Evolutionary conservation across 30 jellyfish, hydroid and myxozoan genomes (phyloP).

Genomic region (Mastigias papua): DNA sequence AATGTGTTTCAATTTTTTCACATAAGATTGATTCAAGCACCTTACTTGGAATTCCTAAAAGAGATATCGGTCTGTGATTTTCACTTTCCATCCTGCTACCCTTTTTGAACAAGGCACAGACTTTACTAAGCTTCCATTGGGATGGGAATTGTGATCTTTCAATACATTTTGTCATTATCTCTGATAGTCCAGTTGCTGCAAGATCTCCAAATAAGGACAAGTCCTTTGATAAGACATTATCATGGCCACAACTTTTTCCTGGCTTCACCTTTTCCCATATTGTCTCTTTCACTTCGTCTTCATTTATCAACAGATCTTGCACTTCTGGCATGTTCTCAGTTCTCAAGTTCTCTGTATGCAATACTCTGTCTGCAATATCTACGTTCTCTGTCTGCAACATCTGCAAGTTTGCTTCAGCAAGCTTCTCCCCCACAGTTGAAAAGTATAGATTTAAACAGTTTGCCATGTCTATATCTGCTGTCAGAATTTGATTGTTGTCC

Average conservation of each 20-base stretch:
- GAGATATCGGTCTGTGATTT: slow-evolving; percentile 47
- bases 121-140: slow-evolving; percentile 44
- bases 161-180: slow-evolving; percentile 12
- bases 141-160: slow-evolving; percentile 31
- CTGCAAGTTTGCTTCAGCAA: slow-evolving; percentile 31
- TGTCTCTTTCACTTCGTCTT: slow-evolving; percentile 12
- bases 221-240: slow-evolving; percentile 29
- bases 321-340: neutral
- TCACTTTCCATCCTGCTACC: slow-evolving; percentile 14
- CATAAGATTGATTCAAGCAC: slow-evolving; percentile 46
- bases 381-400: too few relatives aligned
- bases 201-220: slow-evolving; percentile 31
- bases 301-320: neutral
- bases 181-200: slow-evolving; percentile 41
- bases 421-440: slow-evolving; percentile 56
- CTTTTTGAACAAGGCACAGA: slow-evolving; percentile 40
- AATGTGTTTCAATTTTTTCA: slow-evolving; percentile 44
- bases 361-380: neutral
- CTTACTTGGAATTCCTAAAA: slow-evolving; percentile 56
- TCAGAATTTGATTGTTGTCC: slow-evolving; percentile 31
- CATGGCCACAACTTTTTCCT: slow-evolving; percentile 67
- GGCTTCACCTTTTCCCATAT: slow-evolving; percentile 24
- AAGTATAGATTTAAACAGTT: slow-evolving; percentile 40
- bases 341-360: neutral
- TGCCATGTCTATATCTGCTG: slow-evolving; percentile 53